These are phyloP conservation scores for Dipodomys spectabilis DNA, from an alignment of 2,113 vertebrate genomes.

Conservation along the genomic window DNA sequence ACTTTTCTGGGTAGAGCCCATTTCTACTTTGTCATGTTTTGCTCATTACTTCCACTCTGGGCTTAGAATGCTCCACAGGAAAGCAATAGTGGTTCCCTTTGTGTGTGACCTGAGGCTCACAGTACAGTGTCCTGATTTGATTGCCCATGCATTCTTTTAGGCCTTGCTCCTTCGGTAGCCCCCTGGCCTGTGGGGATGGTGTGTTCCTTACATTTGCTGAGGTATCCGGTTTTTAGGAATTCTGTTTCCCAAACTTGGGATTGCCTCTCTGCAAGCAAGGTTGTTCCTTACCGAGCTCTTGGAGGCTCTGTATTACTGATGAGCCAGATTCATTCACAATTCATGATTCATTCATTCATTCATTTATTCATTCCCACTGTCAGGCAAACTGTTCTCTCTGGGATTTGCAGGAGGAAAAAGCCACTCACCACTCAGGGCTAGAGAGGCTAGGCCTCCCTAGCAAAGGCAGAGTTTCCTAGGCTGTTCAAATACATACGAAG, in stretches of 20 bases:
- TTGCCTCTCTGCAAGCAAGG: not conserved
- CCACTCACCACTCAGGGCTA: not conserved
- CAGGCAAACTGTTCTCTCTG: not conserved
- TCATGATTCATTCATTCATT: not conserved
- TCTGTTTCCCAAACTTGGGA: not conserved
- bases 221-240: slow-evolving; percentile 45
- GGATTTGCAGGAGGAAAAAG: not conserved
- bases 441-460: not conserved
- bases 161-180: not conserved
- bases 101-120: not conserved
- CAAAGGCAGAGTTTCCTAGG: not conserved
- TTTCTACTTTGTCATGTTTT: not conserved
- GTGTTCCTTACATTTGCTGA: not conserved
- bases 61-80: not conserved
- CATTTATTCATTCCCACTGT: too few relatives aligned
- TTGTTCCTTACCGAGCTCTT: not conserved
- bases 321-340: not conserved
- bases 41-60: not conserved
- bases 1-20: not conserved
- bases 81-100: too few relatives aligned
- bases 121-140: not conserved
- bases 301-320: not conserved
- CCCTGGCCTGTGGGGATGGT: not conserved
- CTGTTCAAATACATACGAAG: not conserved
- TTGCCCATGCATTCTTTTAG: not conserved